phyloP scores from a whole-genome alignment of 2,888 invertebrate species.

The Tachina lurida region DNA sequence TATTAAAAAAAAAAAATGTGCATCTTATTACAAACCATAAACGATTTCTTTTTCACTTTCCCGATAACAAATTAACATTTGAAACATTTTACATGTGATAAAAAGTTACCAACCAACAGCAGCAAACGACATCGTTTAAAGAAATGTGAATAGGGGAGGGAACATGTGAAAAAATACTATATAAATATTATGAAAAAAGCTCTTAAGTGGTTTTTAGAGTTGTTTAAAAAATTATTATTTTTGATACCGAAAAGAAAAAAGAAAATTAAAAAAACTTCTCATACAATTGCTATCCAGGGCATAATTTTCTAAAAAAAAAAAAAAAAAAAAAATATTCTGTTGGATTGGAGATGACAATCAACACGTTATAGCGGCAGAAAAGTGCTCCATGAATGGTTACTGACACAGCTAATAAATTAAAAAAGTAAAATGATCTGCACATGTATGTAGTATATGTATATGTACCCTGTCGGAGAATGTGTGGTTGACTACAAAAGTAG shows the following conservation, averaged over 20 bases:
- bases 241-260: not conserved
- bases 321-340: conserved; percentile 14
- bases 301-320: conserved; percentile 26
- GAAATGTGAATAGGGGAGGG: not conserved
- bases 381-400: conserved; percentile 35
- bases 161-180: not conserved
- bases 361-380: conserved; percentile 49
- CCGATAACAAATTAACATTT: conserved; percentile 35
- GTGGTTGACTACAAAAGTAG: too few relatives aligned
- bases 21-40: not conserved
- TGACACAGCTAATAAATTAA: conserved; percentile 65
- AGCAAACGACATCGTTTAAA: not conserved
- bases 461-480: too few relatives aligned
- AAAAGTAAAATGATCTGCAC: too few relatives aligned
- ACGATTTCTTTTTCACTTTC: not conserved
- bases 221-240: conserved; percentile 6
- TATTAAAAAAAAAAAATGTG: not conserved
- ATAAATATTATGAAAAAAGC: conserved; percentile 28
- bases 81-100: conserved; percentile 31
- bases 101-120: conserved; percentile 7
- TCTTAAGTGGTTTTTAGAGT: conserved; percentile 49
- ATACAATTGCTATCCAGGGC: conserved; percentile 58
- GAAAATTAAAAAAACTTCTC: not conserved
- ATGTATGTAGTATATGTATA: too few relatives aligned
- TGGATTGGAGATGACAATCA: conserved; percentile 33